Percentiles rank a stretch among this genome's conserved stretches.
Conservation (phyloP, 2,113 vertebrate genomes). For the Myanophis thanlyinensis region DNA sequence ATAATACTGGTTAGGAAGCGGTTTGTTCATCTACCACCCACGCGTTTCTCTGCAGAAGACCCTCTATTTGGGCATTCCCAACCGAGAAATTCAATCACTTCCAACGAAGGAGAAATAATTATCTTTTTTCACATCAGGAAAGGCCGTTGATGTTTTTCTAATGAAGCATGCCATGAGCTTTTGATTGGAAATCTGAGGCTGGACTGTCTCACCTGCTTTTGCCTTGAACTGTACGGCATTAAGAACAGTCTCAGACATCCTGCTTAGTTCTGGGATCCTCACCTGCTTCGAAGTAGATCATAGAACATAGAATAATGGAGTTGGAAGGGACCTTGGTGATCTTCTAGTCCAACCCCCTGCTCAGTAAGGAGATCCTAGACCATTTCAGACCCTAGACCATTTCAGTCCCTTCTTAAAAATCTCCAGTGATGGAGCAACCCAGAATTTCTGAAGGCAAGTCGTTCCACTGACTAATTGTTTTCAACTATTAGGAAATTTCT, state of each 20-base stretch:
- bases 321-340: not conserved
- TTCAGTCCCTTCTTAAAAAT: not conserved
- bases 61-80: conserved; percentile 40
- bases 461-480: not conserved
- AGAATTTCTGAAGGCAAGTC: not conserved
- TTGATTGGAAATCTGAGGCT: conserved; percentile 61
- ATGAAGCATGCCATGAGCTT: conserved; percentile 65
- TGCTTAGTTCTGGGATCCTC: not conserved
- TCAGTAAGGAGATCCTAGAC: too few species aligned
- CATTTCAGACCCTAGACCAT: not conserved
- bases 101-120: conserved; percentile 66
- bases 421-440: not conserved
- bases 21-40: not conserved
- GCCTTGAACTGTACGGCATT: conserved; percentile 13
- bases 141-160: conserved; percentile 62
- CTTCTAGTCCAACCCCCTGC: not conserved
- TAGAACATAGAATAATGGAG: not conserved
- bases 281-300: not conserved
- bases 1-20: not conserved
- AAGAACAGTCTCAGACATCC: not conserved
- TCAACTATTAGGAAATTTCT: not conserved
- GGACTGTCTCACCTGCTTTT: conserved; percentile 19
- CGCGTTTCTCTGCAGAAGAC: conserved; percentile 28
- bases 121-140: conserved; percentile 57
- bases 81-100: conserved; percentile 64